phyloP scores from a whole-genome alignment of 37 sponge, comb jelly and placozoan genomes.

The Agelas oroides region DNA sequence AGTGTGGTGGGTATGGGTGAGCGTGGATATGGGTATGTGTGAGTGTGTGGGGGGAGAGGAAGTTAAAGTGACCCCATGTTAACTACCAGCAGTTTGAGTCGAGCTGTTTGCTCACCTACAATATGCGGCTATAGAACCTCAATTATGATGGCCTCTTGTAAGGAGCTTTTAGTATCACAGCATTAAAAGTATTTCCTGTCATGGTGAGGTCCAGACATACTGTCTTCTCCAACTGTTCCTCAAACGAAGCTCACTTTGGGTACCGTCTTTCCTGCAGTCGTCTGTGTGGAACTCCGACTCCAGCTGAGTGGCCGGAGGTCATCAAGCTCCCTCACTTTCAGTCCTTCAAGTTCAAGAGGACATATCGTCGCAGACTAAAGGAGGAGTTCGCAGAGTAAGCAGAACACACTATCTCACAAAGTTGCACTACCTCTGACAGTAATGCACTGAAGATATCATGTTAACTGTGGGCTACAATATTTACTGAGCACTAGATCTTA shows the following conservation, averaged over 20 bases:
- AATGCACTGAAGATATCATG: neutral
- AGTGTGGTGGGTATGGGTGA: neutral
- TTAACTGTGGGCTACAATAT: neutral
- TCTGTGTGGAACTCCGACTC: slow-evolving; percentile 93
- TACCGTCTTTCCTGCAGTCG: slow-evolving; percentile 43
- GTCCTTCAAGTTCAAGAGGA: slow-evolving; percentile 86
- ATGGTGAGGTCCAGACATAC: no score
- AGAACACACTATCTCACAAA: neutral
- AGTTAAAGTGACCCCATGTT: no score
- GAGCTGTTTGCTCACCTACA: no score
- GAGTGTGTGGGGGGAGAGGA: neutral
- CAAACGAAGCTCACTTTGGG: no score
- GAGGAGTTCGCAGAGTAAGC: slow-evolving; percentile 82
- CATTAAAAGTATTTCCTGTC: no score
- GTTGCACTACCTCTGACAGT: neutral
- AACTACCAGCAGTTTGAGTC: no score
- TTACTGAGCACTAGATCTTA: neutral
- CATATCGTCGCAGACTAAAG: slow-evolving; percentile 80
- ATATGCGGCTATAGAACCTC: no score
- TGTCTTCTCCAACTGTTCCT: no score
- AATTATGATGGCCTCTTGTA: no score
- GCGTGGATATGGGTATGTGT: slow-evolving; percentile 1
- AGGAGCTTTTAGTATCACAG: no score
- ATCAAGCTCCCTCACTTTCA: slow-evolving; percentile 86
- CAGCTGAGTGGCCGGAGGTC: slow-evolving; percentile 96